Percentiles rank a stretch among this genome's conserved stretches.
Evolutionary conservation across 2,888 invertebrate genomes (phyloP).

Genomic region (Alsophila aescularia): DNA sequence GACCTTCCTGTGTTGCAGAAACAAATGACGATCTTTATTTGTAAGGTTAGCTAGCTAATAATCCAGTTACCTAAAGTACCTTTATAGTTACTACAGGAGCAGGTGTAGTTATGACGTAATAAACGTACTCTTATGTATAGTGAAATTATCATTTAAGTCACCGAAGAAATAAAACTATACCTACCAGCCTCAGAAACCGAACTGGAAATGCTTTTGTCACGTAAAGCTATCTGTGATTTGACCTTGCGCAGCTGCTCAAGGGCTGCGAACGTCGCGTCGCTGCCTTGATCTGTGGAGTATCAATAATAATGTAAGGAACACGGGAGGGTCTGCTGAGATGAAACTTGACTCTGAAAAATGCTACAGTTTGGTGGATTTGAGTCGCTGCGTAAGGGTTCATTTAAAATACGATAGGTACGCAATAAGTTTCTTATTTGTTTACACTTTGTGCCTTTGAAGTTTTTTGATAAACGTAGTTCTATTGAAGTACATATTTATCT

Average conservation of each 20-base stretch:
- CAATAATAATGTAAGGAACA: constrained; percentile 53
- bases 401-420: neutral
- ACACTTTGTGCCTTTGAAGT: neutral
- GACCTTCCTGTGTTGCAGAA: too few species aligned
- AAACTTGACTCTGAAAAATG: constrained; percentile 26
- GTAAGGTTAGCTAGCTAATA: too few species aligned
- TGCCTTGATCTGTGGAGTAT: constrained; percentile 55
- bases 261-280: constrained; percentile 39
- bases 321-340: constrained; percentile 13
- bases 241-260: constrained; percentile 37
- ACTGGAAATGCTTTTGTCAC: constrained; percentile 35
- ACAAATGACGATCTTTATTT: too few species aligned
- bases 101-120: too few species aligned
- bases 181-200: constrained; percentile 10
- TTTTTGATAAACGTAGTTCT: too few species aligned
- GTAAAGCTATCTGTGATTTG: constrained; percentile 26
- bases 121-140: too few species aligned
- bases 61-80: too few species aligned
- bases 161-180: neutral
- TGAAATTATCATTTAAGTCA: too few species aligned
- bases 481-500: too few species aligned
- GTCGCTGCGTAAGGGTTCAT: constrained; percentile 4
- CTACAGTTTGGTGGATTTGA: constrained; percentile 23
- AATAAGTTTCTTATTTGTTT: neutral
- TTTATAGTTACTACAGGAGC: too few species aligned